phyloP scores from a whole-genome alignment of 2,888 invertebrate genomes.

The Candidula unifasciata region DNA sequence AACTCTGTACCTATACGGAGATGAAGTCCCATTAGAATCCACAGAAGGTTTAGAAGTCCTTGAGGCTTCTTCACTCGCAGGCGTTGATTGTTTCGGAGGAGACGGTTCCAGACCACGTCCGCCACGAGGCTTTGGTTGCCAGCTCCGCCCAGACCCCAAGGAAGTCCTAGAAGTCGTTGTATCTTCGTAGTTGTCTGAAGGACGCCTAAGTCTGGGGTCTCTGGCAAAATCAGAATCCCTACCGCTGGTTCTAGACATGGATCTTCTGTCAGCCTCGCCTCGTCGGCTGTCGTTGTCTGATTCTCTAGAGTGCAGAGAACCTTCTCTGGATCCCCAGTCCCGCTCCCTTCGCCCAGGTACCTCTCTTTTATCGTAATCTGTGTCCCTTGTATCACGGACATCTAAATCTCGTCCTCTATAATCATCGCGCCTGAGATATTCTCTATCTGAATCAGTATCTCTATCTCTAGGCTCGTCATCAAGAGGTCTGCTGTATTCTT shows the following conservation, averaged over 20 bases:
- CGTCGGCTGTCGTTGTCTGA: not conserved
- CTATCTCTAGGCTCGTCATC: not conserved
- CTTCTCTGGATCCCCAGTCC: not conserved
- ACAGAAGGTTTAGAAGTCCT: not conserved
- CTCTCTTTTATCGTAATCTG: not conserved
- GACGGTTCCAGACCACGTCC: conserved; percentile 9
- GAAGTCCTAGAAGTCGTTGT: not conserved
- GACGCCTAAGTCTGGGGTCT: conserved; percentile 7
- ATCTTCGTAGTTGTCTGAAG: not conserved
- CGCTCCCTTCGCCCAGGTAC: conserved; percentile 4
- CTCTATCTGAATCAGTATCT: not conserved
- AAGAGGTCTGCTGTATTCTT: conserved; percentile 7
- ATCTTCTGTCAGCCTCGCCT: conserved; percentile 18
- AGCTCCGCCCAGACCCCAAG: conserved; percentile 28
- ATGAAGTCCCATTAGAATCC: conserved; percentile 2
- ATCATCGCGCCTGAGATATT: not conserved
- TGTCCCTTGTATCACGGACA: not conserved
- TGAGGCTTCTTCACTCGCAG: not conserved
- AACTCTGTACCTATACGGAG: conserved; percentile 33
- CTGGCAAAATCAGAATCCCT: conserved; percentile 15
- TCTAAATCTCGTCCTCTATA: conserved; percentile 25
- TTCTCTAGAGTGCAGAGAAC: not conserved
- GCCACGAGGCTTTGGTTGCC: conserved; percentile 27
- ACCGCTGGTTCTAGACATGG: not conserved
- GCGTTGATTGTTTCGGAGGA: not conserved